A percentile compares a stretch with the other conserved stretches of the same genome.
Evolutionary conservation across 2,797 vertebrate genomes (phyloP).

Genomic region (Lagocephalus sceleratus): DNA sequence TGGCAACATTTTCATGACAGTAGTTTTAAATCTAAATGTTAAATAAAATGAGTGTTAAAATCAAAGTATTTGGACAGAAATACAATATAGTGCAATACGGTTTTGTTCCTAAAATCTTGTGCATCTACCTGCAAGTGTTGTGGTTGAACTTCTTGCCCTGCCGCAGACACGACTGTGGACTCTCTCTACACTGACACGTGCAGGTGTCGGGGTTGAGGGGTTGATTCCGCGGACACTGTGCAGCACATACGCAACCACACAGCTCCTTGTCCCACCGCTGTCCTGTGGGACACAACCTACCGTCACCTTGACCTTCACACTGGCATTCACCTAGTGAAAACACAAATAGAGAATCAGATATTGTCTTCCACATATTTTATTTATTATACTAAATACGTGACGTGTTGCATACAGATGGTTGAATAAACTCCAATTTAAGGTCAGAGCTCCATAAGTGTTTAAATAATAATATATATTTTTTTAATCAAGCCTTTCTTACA

Average conservation of each 20-base stretch:
- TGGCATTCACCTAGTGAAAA: conserved; percentile 67
- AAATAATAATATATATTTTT: background rate
- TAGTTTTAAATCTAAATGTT: no score
- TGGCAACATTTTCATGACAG: no score
- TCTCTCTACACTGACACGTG: conserved; percentile 76
- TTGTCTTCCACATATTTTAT: background rate
- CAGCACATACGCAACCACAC: conserved; percentile 72
- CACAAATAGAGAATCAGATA: background rate
- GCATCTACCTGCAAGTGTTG: conserved; percentile 72
- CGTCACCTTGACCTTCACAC: conserved; percentile 62
- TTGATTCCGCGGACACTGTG: conserved; percentile 66
- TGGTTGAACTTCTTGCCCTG: conserved; percentile 74
- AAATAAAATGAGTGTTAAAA: no score
- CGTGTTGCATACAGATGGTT: conserved; percentile 22
- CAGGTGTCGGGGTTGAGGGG: conserved; percentile 75
- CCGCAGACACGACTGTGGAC: conserved; percentile 64
- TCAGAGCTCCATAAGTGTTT: background rate
- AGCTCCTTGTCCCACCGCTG: conserved; percentile 74
- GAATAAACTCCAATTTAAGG: background rate
- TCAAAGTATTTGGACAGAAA: no score
- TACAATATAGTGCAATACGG: no score
- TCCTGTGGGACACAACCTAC: conserved; percentile 60
- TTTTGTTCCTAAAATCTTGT: background rate
- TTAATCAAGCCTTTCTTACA: conserved; percentile 50
- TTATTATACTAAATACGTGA: conserved; percentile 14